Conservation (phyloP, 2,797 vertebrate species). For the Lithobates pipiens region DNA sequence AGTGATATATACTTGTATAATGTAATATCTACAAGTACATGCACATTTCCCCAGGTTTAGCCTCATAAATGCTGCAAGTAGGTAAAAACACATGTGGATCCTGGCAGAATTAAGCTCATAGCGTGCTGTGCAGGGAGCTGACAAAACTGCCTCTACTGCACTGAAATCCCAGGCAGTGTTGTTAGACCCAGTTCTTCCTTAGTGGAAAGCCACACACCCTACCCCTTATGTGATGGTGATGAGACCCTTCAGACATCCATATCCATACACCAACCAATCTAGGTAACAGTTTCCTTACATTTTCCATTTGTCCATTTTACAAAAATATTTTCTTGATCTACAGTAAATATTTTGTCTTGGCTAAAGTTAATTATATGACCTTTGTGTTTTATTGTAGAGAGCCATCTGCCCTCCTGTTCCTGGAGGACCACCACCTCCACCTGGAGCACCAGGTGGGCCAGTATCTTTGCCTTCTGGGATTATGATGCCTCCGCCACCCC, state of each 20-base stretch:
- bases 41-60: no score
- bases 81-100: no score
- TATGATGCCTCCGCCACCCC: conserved; percentile 78
- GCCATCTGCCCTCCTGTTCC: conserved; percentile 72
- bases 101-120: no score
- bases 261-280: not conserved
- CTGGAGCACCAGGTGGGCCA: conserved; percentile 80
- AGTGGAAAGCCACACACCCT: not conserved
- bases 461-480: conserved; percentile 75
- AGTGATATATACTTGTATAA: not conserved
- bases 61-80: no score
- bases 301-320: no score
- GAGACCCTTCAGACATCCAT: no score
- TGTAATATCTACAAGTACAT: not conserved
- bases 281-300: not conserved
- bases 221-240: no score
- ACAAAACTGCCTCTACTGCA: not conserved
- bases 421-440: conserved; percentile 77
- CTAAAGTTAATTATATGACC: not conserved
- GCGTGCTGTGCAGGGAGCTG: no score
- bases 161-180: not conserved
- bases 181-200: not conserved
- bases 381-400: conserved; percentile 68
- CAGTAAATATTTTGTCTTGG: not conserved
- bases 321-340: not conserved